These are phyloP conservation scores for Acanthurus tractus DNA, from an alignment of 2,797 vertebrate genomes.

Conservation along the genomic window DNA sequence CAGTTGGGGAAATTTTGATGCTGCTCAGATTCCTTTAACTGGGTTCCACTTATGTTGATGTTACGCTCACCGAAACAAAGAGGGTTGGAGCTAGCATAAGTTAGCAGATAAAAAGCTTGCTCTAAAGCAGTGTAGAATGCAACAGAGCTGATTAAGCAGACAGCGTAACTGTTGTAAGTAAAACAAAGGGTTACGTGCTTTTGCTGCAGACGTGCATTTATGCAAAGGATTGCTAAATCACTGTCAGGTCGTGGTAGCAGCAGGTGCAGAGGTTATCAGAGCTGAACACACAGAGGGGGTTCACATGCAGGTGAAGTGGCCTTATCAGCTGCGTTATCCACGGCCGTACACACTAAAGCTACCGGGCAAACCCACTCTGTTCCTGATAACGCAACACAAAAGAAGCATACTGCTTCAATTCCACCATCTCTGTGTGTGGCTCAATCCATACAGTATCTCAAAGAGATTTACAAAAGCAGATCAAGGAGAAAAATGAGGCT, in stretches of 20 bases:
- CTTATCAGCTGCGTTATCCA: conserved; percentile 54
- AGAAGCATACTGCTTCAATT: conserved; percentile 1
- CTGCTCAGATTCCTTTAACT: too few species aligned
- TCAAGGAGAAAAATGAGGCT: conserved; percentile 23
- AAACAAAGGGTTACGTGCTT: conserved; percentile 8
- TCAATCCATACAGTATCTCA: conserved; percentile 3
- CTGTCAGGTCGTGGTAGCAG: conserved; percentile 36
- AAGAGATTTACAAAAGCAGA: conserved; percentile 22
- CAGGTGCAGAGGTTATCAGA: conserved; percentile 61
- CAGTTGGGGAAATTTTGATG: too few species aligned
- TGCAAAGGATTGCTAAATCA: conserved; percentile 52
- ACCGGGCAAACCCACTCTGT: conserved; percentile 34
- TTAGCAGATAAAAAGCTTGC: not conserved
- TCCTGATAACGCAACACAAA: conserved; percentile 39
- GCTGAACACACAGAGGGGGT: conserved; percentile 66
- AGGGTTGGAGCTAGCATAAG: not conserved
- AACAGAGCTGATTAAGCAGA: conserved; percentile 16
- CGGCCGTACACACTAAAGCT: conserved; percentile 38
- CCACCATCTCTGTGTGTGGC: not conserved
- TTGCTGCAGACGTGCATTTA: conserved; percentile 26
- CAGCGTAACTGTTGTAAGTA: not conserved
- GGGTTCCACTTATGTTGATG: too few species aligned
- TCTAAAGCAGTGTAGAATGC: not conserved
- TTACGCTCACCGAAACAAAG: not conserved
- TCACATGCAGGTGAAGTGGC: conserved; percentile 74